Evolutionary conservation across 2,113 vertebrate genomes (phyloP).

Genomic region (Oxyura jamaicensis): DNA sequence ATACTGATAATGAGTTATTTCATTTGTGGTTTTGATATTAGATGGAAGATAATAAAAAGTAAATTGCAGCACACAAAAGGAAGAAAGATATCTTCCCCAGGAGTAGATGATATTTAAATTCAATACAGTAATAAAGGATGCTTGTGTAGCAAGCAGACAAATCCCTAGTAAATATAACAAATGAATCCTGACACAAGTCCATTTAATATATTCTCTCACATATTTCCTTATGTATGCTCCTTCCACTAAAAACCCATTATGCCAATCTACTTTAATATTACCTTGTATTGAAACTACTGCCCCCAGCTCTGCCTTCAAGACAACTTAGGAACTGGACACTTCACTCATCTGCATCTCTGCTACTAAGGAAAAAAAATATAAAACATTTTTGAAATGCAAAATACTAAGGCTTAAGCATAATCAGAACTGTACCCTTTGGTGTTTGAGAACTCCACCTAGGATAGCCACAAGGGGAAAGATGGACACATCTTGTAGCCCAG

Average conservation of each 20-base stretch:
- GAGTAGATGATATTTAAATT: neutral
- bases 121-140: neutral
- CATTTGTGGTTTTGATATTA: neutral
- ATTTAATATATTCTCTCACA: conserved; percentile 5
- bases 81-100: neutral
- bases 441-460: neutral
- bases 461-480: neutral
- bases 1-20: neutral
- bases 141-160: neutral
- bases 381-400: neutral
- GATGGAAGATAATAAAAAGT: conserved; percentile 3
- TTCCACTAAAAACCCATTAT: neutral
- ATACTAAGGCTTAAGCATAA: neutral
- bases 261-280: neutral
- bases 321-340: neutral
- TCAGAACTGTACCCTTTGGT: neutral
- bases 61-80: neutral
- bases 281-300: neutral
- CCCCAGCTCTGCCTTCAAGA: neutral
- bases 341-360: neutral
- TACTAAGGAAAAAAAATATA: neutral
- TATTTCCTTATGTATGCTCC: neutral
- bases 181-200: conserved; percentile 26
- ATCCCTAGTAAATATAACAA: conserved; percentile 22
- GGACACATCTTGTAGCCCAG: neutral